Evolutionary conservation across 2,888 invertebrate genomes (phyloP).

Genomic region (Mechanitis messenoides): DNA sequence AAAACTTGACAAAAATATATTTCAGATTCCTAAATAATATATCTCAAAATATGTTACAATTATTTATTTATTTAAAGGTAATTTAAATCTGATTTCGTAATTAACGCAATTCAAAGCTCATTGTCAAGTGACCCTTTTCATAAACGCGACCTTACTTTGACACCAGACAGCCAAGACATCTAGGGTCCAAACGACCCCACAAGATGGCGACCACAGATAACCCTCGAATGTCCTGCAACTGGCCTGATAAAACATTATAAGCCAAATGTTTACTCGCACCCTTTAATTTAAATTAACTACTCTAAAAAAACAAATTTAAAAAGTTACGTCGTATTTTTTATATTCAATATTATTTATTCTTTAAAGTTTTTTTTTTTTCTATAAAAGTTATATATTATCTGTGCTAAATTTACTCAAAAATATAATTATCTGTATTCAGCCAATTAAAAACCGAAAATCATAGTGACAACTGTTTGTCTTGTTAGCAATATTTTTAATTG

Average conservation of each 20-base stretch:
- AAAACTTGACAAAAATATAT: no score
- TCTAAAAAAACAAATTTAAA: no score
- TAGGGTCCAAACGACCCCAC: conserved; percentile 44
- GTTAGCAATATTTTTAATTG: conserved; percentile 74
- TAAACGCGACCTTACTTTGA: conserved; percentile 65
- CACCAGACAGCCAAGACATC: conserved; percentile 54
- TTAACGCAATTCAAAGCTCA: conserved; percentile 37
- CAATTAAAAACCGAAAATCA: conserved; percentile 62
- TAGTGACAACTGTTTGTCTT: conserved; percentile 70
- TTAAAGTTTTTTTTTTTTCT: no score
- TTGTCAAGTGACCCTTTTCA: conserved; percentile 65
- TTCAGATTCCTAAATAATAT: no score
- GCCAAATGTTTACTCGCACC: conserved; percentile 51
- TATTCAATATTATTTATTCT: no score
- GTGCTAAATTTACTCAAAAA: conserved; percentile 41
- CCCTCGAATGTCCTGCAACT: conserved; percentile 58
- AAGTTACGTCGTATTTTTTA: no score
- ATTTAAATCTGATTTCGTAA: not conserved
- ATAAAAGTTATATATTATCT: conserved; percentile 27
- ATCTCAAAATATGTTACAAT: no score
- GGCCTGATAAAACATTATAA: conserved; percentile 61
- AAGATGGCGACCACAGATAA: conserved; percentile 66
- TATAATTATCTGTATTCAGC: conserved; percentile 58
- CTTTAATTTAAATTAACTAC: conserved; percentile 35
- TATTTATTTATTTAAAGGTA: not conserved